Evolutionary conservation across 1,140 invertebrate genomes (phyloP).

Genomic region (Arion vulgaris): DNA sequence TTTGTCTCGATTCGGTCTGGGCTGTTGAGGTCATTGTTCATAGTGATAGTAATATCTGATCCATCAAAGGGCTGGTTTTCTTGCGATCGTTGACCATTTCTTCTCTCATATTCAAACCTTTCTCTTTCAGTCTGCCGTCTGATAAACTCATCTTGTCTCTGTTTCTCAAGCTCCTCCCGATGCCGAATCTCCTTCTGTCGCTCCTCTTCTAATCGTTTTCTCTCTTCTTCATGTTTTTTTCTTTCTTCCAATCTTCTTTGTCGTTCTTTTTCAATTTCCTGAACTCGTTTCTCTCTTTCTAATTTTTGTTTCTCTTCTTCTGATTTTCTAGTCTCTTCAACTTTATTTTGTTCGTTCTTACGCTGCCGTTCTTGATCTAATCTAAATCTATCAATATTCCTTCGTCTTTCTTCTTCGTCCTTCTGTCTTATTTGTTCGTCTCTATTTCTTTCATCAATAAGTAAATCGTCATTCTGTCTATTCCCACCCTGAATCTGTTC

Average conservation of each 20-base stretch:
- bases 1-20: neutral
- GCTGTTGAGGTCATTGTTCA: neutral
- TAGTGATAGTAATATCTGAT: neutral
- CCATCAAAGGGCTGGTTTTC: neutral
- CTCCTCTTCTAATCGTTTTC: neutral
- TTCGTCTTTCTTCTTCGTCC: neutral
- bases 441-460: neutral
- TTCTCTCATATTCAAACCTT: neutral
- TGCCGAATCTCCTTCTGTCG: neutral
- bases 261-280: neutral
- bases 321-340: neutral
- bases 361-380: neutral
- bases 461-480: no score
- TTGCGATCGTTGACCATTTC: neutral
- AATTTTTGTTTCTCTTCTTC: conserved; percentile 21
- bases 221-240: neutral
- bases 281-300: neutral
- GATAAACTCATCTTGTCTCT: neutral
- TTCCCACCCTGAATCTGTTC: neutral
- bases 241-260: conserved; percentile 2
- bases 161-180: conserved; percentile 13
- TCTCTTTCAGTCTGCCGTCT: conserved; percentile 3
- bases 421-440: neutral
- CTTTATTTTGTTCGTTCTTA: neutral
- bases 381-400: conserved; percentile 1